phyloP scores from a whole-genome alignment of 2,888 invertebrate genomes.

The Ecliptopera silaceata region DNA sequence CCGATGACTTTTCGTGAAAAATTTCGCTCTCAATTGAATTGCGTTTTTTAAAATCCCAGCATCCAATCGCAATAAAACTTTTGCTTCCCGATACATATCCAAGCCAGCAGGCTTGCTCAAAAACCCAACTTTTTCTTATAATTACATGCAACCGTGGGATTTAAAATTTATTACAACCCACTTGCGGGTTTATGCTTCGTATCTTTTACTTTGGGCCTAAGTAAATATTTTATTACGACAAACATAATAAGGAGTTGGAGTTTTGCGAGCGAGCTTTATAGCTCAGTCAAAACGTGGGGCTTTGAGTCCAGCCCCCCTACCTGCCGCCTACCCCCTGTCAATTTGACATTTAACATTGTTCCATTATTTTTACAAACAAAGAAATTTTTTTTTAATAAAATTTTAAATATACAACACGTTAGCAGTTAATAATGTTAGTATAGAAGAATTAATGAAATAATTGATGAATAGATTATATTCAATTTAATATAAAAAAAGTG shows the following conservation, averaged over 20 bases:
- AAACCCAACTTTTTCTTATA: conserved; percentile 25
- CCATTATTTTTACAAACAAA: too few species aligned
- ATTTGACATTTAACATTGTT: too few species aligned
- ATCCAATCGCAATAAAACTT: conserved; percentile 20
- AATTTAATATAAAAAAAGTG: too few species aligned
- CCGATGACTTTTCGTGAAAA: not conserved
- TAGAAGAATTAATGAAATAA: too few species aligned
- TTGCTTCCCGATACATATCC: conserved; percentile 21
- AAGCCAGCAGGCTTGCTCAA: conserved; percentile 8
- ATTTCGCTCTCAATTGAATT: conserved; percentile 1
- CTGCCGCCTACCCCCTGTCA: too few species aligned
- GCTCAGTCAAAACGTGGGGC: conserved; percentile 18
- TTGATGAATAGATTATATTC: too few species aligned
- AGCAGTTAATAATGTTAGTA: too few species aligned
- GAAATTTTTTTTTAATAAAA: too few species aligned
- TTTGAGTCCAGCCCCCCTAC: not conserved
- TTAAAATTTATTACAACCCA: conserved; percentile 40
- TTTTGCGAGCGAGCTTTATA: conserved; percentile 36
- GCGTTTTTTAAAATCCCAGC: conserved; percentile 8
- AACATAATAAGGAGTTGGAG: conserved; percentile 41
- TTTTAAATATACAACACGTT: too few species aligned
- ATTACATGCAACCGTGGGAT: conserved; percentile 43
- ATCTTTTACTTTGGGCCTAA: conserved; percentile 41
- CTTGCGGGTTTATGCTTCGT: conserved; percentile 36
- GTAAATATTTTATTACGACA: conserved; percentile 52